Base-by-base conservation (phyloP, 2,113 vertebrate genomes). In the Nesoenas mayeri region DNA sequence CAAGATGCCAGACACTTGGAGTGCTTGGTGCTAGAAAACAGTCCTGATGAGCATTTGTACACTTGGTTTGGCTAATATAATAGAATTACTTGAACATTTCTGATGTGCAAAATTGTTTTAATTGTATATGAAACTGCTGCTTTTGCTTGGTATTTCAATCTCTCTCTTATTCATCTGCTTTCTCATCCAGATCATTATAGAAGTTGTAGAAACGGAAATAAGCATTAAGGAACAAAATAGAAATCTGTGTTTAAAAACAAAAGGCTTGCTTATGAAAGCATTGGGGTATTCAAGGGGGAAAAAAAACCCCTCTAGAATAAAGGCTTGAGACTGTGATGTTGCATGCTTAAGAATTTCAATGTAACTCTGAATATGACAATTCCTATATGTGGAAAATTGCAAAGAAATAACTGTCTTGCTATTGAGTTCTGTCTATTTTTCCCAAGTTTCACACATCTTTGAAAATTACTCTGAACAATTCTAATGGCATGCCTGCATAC, bases 301-400 rank as follows among this genome's bases (percentile, higher is more conserved):
- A 56, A 70, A 85, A 73, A 29, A 25, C 7, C 5, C 15, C 18
- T 66, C 36, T 12, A 25, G 38, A 80, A 79, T 65, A 66, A 87
- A 67, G 34, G 57, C n/a, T 79, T 62, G 31, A 75, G 61, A 70
- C 79, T 64, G 48, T 69, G 34, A 72, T 75, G 26, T 8, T 79
- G 42, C 44, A 40, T 56, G 57, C 57, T 89, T 36, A 79, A 77
- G 61, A 80, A 73, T 50, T 73, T 77, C n/a, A 72, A 4, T 58
- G 91, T 78, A 83, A 83, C 31, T 88, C 79, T 73, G 42, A 53
- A 57, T 65, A 38, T 24, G 51, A 72, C 2, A 3, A 87, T 97
- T 93, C 62, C 53, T 74, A 79, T 11, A 38, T 73, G 80, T 61
- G 32, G 67, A 95, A 88, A 95, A 95, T 48, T 73, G 57, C 77